phyloP scores from a whole-genome alignment of 1,140 invertebrate genomes.

The Drosophila sulfurigaster region DNA sequence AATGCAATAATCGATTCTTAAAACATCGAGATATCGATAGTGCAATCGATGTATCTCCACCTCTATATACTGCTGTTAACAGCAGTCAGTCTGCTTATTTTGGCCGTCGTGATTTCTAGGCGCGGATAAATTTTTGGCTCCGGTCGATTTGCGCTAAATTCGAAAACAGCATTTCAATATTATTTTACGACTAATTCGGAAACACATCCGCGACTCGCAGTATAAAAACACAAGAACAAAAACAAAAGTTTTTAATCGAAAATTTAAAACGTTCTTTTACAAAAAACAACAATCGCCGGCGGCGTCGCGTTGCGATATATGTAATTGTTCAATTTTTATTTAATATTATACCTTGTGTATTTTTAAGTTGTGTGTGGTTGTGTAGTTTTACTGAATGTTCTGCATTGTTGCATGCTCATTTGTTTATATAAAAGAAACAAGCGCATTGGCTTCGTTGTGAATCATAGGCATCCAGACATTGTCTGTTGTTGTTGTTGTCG shows the following conservation, averaged over 20 bases:
- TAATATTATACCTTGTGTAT: conserved; percentile 14
- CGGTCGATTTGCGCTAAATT: conserved; percentile 45
- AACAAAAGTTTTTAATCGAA: conserved; percentile 2
- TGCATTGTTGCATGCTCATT: conserved; percentile 50
- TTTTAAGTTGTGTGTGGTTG: conserved; percentile 26
- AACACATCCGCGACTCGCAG: conserved; percentile 16
- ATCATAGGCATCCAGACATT: conserved; percentile 41
- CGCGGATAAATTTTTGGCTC: conserved; percentile 41
- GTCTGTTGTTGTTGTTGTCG: conserved; percentile 52
- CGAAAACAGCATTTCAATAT: conserved; percentile 44
- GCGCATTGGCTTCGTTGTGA: conserved; percentile 31
- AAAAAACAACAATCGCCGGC: conserved; percentile 20
- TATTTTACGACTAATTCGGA: conserved; percentile 44
- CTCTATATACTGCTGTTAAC: conserved; percentile 25
- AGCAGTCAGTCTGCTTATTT: conserved; percentile 48
- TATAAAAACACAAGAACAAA: conserved; percentile 31
- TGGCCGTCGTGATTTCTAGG: conserved; percentile 55
- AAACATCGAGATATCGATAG: too few relatives aligned
- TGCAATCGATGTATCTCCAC: too few relatives aligned
- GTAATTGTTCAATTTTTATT: conserved; percentile 56
- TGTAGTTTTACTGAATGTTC: conserved; percentile 18
- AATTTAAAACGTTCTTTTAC: conserved; percentile 23
- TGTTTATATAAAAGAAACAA: conserved; percentile 52
- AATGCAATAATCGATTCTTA: too few relatives aligned
- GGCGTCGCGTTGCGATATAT: conserved; percentile 58